Conservation (phyloP, 1,140 invertebrate species). For the Drosophila ercepeae region DNA sequence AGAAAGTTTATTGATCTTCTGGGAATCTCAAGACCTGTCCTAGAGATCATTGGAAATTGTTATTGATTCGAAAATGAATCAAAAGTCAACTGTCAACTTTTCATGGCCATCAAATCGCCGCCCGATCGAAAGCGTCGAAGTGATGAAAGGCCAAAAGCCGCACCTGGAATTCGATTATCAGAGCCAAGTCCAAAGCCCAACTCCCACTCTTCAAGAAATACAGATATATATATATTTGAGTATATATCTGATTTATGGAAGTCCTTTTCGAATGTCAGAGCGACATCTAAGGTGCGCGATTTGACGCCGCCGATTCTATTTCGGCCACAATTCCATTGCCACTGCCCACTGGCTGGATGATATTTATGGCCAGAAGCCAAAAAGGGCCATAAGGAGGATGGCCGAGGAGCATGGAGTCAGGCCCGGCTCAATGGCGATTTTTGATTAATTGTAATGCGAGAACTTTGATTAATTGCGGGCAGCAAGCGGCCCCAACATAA, state of each 20-base stretch:
- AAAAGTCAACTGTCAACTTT: conserved; percentile 70
- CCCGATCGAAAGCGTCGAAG: conserved; percentile 35
- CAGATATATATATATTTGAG: conserved; percentile 1
- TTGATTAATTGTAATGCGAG: conserved; percentile 80
- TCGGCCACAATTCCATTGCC: conserved; percentile 30
- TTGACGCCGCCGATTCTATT: conserved; percentile 80
- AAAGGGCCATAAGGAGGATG: background rate
- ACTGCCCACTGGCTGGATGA: conserved; percentile 28
- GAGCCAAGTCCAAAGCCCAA: background rate
- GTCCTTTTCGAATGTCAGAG: conserved; percentile 16
- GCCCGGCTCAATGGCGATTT: conserved; percentile 34
- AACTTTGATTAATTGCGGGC: conserved; percentile 78
- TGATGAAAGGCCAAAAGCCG: conserved; percentile 70
- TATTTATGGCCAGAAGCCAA: conserved; percentile 53
- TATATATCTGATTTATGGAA: conserved; percentile 26
- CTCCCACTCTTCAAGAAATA: conserved; percentile 34
- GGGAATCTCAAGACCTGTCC: background rate
- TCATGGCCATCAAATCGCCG: conserved; percentile 77
- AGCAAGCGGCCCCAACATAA: conserved; percentile 64
- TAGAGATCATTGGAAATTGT: conserved; percentile 2
- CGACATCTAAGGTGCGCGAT: conserved; percentile 55
- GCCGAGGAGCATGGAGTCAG: background rate
- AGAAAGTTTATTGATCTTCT: background rate
- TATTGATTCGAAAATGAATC: conserved; percentile 9
- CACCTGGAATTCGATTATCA: conserved; percentile 9